These are phyloP conservation scores for Anolis sagrei DNA, from an alignment of 2,113 vertebrate genomes.

Conservation along the genomic window DNA sequence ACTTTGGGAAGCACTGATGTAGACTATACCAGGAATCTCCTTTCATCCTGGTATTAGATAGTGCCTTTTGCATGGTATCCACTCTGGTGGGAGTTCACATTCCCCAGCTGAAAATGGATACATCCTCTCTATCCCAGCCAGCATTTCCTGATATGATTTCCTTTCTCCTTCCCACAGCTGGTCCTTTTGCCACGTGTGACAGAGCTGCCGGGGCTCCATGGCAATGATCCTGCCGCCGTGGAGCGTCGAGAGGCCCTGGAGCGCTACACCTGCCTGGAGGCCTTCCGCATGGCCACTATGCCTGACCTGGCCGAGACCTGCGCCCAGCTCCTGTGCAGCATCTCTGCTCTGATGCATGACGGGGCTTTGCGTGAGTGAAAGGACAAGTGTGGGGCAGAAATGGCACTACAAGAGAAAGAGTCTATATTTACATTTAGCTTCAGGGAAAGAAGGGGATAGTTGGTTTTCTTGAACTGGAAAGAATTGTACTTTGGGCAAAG, in stretches of 20 bases:
- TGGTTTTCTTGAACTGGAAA: fast-evolving
- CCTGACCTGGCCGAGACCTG: slow-evolving; percentile 80
- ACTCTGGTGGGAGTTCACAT: background rate
- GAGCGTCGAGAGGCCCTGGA: slow-evolving; percentile 79
- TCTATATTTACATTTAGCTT: fast-evolving
- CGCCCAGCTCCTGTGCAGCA: slow-evolving; percentile 82
- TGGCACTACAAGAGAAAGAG: fast-evolving
- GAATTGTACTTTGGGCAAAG: background rate
- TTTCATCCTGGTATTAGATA: background rate
- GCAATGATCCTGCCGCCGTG: slow-evolving; percentile 58
- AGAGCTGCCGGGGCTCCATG: slow-evolving; percentile 82
- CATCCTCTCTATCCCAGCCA: too few species aligned
- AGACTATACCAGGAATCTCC: background rate
- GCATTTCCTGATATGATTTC: fast-evolving
- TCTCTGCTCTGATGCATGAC: slow-evolving; percentile 82
- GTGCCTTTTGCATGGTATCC: background rate
- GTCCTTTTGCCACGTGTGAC: slow-evolving; percentile 82
- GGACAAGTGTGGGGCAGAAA: fast-evolving
- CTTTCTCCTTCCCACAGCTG: slow-evolving; percentile 64
- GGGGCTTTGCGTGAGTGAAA: slow-evolving; percentile 81
- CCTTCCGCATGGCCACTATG: slow-evolving; percentile 79
- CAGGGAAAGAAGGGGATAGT: background rate
- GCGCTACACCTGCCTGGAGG: slow-evolving; percentile 84
- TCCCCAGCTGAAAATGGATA: background rate
- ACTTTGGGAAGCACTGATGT: too few species aligned